Evolutionary conservation across 2,797 vertebrate genomes (phyloP).

Genomic region (Neosilurus hyrtlii): DNA sequence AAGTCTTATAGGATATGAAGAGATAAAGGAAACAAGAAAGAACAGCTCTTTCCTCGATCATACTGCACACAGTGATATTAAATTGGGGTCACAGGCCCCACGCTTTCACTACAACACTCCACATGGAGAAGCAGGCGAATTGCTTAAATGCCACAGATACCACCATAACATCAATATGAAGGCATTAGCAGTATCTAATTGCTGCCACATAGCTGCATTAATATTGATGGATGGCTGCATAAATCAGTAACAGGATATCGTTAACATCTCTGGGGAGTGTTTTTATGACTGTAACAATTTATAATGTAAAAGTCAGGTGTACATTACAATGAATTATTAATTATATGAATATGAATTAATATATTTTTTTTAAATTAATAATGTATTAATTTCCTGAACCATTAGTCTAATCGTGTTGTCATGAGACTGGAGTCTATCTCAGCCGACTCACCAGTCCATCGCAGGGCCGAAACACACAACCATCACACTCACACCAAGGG

Average conservation of each 20-base stretch:
- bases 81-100: constrained; percentile 37
- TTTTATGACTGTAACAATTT: constrained; percentile 13
- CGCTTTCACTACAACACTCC: constrained; percentile 21
- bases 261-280: background rate
- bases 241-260: constrained; percentile 7
- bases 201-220: constrained; percentile 13
- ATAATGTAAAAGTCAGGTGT: background rate
- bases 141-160: constrained; percentile 21
- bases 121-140: background rate
- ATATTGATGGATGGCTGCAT: constrained; percentile 2
- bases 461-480: no score
- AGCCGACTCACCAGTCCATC: no score
- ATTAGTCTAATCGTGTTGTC: no score
- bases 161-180: background rate
- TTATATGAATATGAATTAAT: no score
- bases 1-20: constrained; percentile 24
- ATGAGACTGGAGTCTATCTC: no score
- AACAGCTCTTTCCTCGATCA: constrained; percentile 5
- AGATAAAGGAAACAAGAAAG: constrained; percentile 21
- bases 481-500: no score
- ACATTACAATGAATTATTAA: no score
- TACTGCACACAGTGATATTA: constrained; percentile 16
- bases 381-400: no score
- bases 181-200: constrained; percentile 20
- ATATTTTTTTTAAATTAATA: no score